Evolutionary conservation across 2,113 vertebrate species (phyloP).

Genomic region (Brachyhypopomus occidentalis): DNA sequence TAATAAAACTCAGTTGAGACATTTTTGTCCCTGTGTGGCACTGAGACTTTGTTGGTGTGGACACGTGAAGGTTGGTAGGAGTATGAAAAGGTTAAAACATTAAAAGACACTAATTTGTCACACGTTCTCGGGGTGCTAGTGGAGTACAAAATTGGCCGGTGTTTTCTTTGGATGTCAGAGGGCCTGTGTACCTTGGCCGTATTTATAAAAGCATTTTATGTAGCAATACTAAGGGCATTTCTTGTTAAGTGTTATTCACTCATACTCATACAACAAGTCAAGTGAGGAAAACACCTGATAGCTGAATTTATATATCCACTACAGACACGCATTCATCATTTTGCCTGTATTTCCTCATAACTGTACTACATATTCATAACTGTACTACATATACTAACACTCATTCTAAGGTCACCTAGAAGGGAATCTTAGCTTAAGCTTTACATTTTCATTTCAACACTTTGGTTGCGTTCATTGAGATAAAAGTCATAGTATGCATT

Average conservation of each 20-base stretch:
- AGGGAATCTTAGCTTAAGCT: constrained; percentile 20
- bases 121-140: constrained; percentile 9
- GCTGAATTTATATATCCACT: constrained; percentile 2
- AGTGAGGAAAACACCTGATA: constrained; percentile 30
- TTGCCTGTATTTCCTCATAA: constrained; percentile 11
- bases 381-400: background rate
- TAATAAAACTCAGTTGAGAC: no score
- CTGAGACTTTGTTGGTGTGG: background rate
- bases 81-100: no score
- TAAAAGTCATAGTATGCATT: background rate
- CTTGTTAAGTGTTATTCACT: constrained; percentile 39
- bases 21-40: background rate
- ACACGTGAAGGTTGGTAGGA: background rate
- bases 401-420: constrained; percentile 2
- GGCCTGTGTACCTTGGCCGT: constrained; percentile 24
- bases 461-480: background rate
- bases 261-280: constrained; percentile 31
- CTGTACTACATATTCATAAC: background rate
- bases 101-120: no score
- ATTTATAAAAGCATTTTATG: constrained; percentile 28
- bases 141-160: constrained; percentile 42
- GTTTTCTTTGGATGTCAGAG: constrained; percentile 43
- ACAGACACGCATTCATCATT: constrained; percentile 25
- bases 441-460: constrained; percentile 22
- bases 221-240: constrained; percentile 16